Conservation (phyloP, 2,888 invertebrate genomes). For the Phengaris alcon region DNA sequence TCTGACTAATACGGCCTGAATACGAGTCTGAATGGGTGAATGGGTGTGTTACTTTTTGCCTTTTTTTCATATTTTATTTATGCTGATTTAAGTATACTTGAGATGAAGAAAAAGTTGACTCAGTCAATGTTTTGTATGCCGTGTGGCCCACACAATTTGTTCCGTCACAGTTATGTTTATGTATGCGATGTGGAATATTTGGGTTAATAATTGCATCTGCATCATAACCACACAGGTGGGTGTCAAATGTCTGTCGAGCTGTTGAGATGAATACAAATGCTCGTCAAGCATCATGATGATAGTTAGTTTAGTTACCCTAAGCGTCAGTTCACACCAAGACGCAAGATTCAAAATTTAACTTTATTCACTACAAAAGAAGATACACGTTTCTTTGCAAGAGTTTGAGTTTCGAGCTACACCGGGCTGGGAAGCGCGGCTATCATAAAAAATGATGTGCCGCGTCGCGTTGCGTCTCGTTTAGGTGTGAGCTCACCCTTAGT, state of each 20-base stretch:
- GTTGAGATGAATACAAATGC: background rate
- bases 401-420: no score
- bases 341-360: no score
- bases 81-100: background rate
- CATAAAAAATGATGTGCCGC: no score
- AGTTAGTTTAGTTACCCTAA: no score
- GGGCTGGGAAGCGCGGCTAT: no score
- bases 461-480: no score
- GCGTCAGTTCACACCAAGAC: no score
- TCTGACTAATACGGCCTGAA: background rate
- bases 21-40: background rate
- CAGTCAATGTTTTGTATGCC: background rate
- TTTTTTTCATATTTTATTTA: background rate
- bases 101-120: background rate
- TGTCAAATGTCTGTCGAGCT: background rate
- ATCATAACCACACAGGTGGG: background rate
- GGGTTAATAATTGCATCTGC: conserved; percentile 16
- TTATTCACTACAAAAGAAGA: no score
- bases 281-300: background rate
- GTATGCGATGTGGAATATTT: conserved; percentile 12
- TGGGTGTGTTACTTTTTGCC: background rate
- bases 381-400: no score
- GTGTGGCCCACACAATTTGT: background rate
- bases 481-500: no score
- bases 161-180: background rate